Base-by-base conservation (phyloP, 2,113 vertebrate genomes). In the Onychostoma macrolepis region DNA sequence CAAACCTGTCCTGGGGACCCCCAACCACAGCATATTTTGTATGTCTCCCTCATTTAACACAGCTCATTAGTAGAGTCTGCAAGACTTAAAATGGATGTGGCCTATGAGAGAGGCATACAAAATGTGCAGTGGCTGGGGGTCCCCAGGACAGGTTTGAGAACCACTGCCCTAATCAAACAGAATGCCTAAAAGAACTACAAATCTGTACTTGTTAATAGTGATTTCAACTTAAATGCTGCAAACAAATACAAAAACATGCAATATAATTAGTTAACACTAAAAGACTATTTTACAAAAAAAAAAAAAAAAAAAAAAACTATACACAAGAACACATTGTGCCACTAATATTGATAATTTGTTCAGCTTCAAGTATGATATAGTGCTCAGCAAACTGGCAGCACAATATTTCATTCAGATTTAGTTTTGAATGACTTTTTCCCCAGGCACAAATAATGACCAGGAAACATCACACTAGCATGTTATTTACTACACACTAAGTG, bases 291-390 rank as follows among this genome's bases (percentile, higher is more conserved):
- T 48, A 89, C 75, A 90, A 87, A 83, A 83, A 86, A 6, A 19
- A 74, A 50, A 61, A 65, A 74, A 61, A 21, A 90, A 87, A 83
- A 83, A 86, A 24, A 8, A 8, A 1, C 75, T 50, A 80, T 75
- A 77, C 80, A 67, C 61, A 41, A 88, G 86, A 85, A 85, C 84
- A 87, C 88, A 84, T 88, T 87, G 41, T 33, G 81, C 88, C 71
- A 87, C 71, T 48, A 80, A 63, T 56, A 78, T 63, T 84, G 80
- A 85, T 28, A 74, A 87, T 93, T 92, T 91, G 86, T 90, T 92
- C 87, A 85, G 85, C 91, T 95, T 94, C 92, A 93, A 93, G 92
- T 93, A 91, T 91, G n/a, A 65, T 80, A 84, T 76, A 53, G 61
- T 83, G 82, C 86, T 86, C 48, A 38, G 86, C 69, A 86, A 87